A percentile compares a stretch with the other conserved stretches of the same genome.
These are phyloP conservation scores for Perca schrenkii DNA, from an alignment of 2,113 vertebrate genomes.

Conservation along the genomic window DNA sequence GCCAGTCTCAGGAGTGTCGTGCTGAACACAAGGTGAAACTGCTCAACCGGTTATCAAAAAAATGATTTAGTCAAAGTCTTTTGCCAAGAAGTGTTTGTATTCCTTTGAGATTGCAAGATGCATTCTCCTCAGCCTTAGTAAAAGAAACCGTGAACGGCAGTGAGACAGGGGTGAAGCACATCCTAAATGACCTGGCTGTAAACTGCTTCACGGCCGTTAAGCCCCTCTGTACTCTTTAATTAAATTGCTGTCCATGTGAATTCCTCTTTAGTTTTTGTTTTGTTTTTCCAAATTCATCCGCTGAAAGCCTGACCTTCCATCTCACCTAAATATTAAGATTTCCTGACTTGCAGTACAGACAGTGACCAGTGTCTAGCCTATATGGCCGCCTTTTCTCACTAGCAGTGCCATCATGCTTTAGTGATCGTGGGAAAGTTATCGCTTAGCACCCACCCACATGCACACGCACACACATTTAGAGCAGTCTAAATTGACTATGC, in stretches of 20 bases:
- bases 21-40: slow-evolving; percentile 31
- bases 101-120: not conserved
- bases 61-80: not conserved
- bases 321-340: slow-evolving; percentile 7
- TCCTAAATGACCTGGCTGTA: slow-evolving; percentile 13
- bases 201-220: not conserved
- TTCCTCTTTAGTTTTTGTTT: not conserved
- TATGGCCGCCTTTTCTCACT: slow-evolving; percentile 9
- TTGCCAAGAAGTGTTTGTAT: slow-evolving; percentile 14
- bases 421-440: slow-evolving; percentile 35
- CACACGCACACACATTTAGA: slow-evolving; percentile 27
- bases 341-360: slow-evolving; percentile 17
- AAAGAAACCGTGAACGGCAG: not conserved
- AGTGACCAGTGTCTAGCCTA: slow-evolving; percentile 1
- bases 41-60: not conserved
- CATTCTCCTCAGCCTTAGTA: not conserved
- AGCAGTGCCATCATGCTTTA: slow-evolving; percentile 40
- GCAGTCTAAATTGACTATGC: slow-evolving; percentile 41
- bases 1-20: slow-evolving; percentile 24
- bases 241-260: slow-evolving; percentile 5
- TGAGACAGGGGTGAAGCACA: slow-evolving; percentile 29
- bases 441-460: not conserved
- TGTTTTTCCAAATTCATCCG: not conserved
- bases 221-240: slow-evolving; percentile 19
- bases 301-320: not conserved